phyloP scores from a whole-genome alignment of 2,113 vertebrate species.

The Scytalopus superciliaris region DNA sequence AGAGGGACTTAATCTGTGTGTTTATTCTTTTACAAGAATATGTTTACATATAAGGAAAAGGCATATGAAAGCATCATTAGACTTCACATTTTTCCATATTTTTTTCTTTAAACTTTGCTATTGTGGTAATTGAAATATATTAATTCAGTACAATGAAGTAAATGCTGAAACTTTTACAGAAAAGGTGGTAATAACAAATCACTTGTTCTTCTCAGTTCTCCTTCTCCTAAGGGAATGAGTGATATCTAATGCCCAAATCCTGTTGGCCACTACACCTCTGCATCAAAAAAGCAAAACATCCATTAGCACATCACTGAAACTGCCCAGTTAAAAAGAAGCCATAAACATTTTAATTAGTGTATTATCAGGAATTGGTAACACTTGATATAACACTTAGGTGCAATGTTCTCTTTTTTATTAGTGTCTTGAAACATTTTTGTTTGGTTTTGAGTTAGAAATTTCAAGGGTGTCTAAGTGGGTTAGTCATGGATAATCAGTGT shows the following conservation, averaged over 20 bases:
- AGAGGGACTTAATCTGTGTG: neutral
- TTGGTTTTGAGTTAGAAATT: neutral
- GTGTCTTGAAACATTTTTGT: neutral
- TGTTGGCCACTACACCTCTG: neutral
- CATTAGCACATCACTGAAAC: neutral
- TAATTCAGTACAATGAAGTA: neutral
- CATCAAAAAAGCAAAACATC: neutral
- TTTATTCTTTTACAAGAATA: slow-evolving; percentile 26
- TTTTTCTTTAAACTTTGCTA: neutral
- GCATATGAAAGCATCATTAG: neutral
- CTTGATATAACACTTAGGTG: neutral
- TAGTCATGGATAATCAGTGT: neutral
- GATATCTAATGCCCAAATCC: neutral
- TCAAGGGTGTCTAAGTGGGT: neutral
- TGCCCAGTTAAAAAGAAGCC: neutral
- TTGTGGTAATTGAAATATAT: neutral
- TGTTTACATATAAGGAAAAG: slow-evolving; percentile 21
- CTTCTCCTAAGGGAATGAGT: neutral
- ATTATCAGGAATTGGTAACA: neutral
- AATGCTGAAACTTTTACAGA: neutral
- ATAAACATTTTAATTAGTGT: neutral
- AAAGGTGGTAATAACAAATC: neutral
- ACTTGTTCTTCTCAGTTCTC: neutral
- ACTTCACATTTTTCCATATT: neutral
- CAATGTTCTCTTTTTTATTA: neutral